A percentile compares a stretch with the other conserved stretches of the same genome.
Evolutionary conservation across 2,797 vertebrate species (phyloP).

Genomic region (Muscicapa comitata): DNA sequence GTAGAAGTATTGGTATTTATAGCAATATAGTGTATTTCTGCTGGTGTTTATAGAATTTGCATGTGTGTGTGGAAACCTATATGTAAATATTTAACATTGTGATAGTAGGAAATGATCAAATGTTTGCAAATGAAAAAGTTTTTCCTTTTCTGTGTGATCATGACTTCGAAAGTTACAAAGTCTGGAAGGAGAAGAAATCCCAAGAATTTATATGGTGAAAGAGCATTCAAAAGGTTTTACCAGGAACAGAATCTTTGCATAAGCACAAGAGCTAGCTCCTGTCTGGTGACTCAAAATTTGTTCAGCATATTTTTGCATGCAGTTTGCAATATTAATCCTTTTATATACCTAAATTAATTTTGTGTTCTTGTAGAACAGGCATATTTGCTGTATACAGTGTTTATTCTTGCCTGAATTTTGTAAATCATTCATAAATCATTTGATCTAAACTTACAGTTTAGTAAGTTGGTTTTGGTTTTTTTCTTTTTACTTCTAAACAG

Average conservation of each 20-base stretch:
- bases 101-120: background rate
- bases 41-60: background rate
- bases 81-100: background rate
- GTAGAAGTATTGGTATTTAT: background rate
- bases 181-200: background rate
- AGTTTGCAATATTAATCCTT: background rate
- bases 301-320: background rate
- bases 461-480: background rate
- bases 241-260: background rate
- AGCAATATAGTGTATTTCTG: background rate
- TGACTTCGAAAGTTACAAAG: background rate
- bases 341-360: background rate
- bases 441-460: background rate
- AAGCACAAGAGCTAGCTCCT: background rate
- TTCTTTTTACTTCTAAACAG: conserved; percentile 62
- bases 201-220: background rate
- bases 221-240: background rate
- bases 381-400: background rate
- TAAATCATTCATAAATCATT: background rate
- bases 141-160: background rate
- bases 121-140: background rate
- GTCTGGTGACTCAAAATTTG: background rate
- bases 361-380: background rate
- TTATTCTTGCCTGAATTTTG: background rate
- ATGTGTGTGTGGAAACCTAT: background rate